phyloP scores from a whole-genome alignment of 2,797 vertebrate genomes.

The Lindbergichthys nudifrons region DNA sequence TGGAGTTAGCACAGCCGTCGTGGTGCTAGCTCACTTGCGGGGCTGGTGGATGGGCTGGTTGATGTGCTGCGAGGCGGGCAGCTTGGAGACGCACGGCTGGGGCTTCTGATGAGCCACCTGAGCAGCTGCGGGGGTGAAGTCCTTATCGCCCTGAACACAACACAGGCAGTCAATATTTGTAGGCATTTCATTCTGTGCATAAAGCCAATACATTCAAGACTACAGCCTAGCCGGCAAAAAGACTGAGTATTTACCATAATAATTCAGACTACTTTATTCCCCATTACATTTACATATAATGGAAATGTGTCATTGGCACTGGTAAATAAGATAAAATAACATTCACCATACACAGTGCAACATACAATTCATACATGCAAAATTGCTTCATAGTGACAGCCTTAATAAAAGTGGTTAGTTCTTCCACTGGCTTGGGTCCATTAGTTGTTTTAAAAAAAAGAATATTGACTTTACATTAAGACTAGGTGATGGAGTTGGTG shows the following conservation, averaged over 20 bases:
- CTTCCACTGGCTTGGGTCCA: too few species aligned
- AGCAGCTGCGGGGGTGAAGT: conserved; percentile 96
- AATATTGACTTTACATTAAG: too few species aligned
- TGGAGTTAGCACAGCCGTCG: conserved; percentile 42
- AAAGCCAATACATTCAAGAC: background rate
- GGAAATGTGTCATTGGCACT: too few species aligned
- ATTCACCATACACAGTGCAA: too few species aligned
- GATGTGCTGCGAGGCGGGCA: conserved; percentile 85
- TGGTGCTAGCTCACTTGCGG: conserved; percentile 89
- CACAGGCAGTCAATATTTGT: conserved; percentile 19
- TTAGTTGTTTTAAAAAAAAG: too few species aligned
- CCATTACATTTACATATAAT: too few species aligned
- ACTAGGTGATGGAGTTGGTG: too few species aligned
- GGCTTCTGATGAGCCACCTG: conserved; percentile 99
- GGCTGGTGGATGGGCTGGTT: conserved; percentile 98
- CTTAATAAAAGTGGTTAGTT: too few species aligned
- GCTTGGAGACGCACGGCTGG: conserved; percentile 92
- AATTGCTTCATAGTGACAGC: too few species aligned
- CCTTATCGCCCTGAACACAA: conserved; percentile 92
- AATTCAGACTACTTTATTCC: too few species aligned
- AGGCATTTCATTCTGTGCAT: background rate
- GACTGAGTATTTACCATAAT: background rate
- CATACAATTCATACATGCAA: too few species aligned
- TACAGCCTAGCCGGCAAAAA: background rate
- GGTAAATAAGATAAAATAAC: too few species aligned